A percentile compares a stretch with the other conserved stretches of the same genome.
These are phyloP conservation scores for Glareola pratincola DNA, from an alignment of 2,113 vertebrate genomes.

Conservation along the genomic window DNA sequence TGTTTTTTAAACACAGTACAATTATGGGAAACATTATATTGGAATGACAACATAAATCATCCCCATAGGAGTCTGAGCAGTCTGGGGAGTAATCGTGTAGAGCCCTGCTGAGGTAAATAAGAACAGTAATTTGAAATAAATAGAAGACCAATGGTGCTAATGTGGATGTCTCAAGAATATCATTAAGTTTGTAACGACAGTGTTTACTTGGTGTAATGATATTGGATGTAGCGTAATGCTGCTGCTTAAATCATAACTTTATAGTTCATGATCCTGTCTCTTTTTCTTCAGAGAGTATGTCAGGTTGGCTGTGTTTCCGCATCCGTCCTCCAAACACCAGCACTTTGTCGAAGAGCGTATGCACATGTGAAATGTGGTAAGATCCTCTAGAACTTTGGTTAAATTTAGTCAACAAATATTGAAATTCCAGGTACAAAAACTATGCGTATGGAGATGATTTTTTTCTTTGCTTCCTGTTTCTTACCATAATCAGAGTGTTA, in stretches of 20 bases:
- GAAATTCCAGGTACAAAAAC: background rate
- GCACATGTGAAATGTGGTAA: slow-evolving; percentile 3
- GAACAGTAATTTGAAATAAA: slow-evolving; percentile 77
- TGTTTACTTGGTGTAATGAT: slow-evolving; percentile 51
- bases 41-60: slow-evolving; percentile 61
- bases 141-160: slow-evolving; percentile 73
- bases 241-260: slow-evolving; percentile 16
- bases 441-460: background rate
- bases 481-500: background rate
- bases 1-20: slow-evolving; percentile 69
- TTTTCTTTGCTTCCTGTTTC: background rate
- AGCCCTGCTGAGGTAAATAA: slow-evolving; percentile 73
- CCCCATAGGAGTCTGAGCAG: slow-evolving; percentile 49
- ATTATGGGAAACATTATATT: slow-evolving; percentile 64
- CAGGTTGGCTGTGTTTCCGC: background rate
- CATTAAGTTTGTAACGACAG: slow-evolving; percentile 35
- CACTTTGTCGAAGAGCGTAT: background rate
- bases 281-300: slow-evolving; percentile 18
- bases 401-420: background rate
- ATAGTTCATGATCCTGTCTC: background rate
- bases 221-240: slow-evolving; percentile 4
- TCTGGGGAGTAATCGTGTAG: slow-evolving; percentile 33
- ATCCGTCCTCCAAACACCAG: slow-evolving; percentile 2
- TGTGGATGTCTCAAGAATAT: slow-evolving; percentile 73
- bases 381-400: background rate